Conservation (phyloP, 2,888 invertebrate species). For the Cephus nigrinus region DNA sequence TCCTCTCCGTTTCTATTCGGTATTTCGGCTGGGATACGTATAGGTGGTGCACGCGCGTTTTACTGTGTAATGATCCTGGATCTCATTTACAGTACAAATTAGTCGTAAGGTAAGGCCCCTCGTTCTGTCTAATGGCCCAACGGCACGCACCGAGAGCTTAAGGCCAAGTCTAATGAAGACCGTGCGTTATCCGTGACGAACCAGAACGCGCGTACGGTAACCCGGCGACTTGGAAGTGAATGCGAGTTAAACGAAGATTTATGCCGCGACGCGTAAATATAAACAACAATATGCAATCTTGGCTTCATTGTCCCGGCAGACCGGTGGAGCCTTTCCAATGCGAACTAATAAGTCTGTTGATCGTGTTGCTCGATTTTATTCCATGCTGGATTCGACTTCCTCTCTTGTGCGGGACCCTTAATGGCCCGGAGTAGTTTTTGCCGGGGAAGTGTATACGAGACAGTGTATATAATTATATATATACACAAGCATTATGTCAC, state of each 20-base stretch:
- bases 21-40: neutral
- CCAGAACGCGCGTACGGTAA: conserved; percentile 24
- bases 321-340: conserved; percentile 38
- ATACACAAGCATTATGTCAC: neutral
- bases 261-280: conserved; percentile 61
- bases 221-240: conserved; percentile 46
- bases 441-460: neutral
- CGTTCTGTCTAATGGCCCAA: conserved; percentile 52
- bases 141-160: conserved; percentile 59
- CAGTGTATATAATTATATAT: neutral
- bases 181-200: conserved; percentile 62
- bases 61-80: conserved; percentile 48
- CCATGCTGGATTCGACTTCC: conserved; percentile 14
- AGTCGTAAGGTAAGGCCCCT: conserved; percentile 54
- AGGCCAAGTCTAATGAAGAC: conserved; percentile 57
- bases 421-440: neutral
- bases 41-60: conserved; percentile 20
- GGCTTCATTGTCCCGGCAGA: conserved; percentile 53
- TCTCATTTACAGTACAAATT: conserved; percentile 65
- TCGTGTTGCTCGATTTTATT: neutral
- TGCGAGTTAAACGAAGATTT: conserved; percentile 65
- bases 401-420: conserved; percentile 21
- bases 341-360: conserved; percentile 48
- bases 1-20: neutral
- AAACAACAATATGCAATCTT: conserved; percentile 65